Conservation (phyloP, 2,797 vertebrate genomes). For the Microctenopoma steveboyesi region DNA sequence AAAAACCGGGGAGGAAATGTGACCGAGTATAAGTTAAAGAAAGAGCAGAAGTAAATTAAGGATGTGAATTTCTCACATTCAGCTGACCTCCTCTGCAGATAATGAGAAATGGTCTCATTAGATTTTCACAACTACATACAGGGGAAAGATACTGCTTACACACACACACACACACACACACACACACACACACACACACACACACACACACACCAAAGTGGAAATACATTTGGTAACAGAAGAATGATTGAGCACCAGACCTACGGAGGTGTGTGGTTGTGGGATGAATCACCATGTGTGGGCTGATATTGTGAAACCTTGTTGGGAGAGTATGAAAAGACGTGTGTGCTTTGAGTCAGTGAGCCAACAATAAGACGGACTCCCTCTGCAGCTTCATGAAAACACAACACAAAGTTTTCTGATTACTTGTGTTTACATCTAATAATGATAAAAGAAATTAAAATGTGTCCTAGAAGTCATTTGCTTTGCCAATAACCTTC, state of each 20-base stretch:
- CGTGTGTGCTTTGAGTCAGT: constrained; percentile 8
- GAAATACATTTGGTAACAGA: constrained; percentile 14
- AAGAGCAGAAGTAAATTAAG: not conserved
- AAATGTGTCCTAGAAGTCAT: no score
- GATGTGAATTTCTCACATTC: not conserved
- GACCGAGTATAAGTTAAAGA: not conserved
- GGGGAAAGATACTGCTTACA: not conserved
- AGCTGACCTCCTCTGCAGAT: constrained; percentile 16
- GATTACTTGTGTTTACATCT: no score
- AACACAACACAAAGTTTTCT: no score
- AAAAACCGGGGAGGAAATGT: not conserved
- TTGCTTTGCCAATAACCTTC: no score
- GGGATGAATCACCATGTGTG: constrained; percentile 40
- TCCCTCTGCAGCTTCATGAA: constrained; percentile 12
- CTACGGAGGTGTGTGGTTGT: not conserved
- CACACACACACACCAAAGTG: not conserved
- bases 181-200: not conserved
- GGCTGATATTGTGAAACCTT: constrained; percentile 61
- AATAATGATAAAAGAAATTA: no score
- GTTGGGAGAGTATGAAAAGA: constrained; percentile 6
- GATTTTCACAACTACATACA: not conserved
- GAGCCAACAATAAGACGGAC: constrained; percentile 33
- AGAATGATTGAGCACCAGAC: constrained; percentile 43
- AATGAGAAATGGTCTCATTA: constrained; percentile 51
- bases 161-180: not conserved